These are phyloP conservation scores for Catharus bicknelli DNA, from an alignment of 2,113 vertebrate species.

Conservation along the genomic window DNA sequence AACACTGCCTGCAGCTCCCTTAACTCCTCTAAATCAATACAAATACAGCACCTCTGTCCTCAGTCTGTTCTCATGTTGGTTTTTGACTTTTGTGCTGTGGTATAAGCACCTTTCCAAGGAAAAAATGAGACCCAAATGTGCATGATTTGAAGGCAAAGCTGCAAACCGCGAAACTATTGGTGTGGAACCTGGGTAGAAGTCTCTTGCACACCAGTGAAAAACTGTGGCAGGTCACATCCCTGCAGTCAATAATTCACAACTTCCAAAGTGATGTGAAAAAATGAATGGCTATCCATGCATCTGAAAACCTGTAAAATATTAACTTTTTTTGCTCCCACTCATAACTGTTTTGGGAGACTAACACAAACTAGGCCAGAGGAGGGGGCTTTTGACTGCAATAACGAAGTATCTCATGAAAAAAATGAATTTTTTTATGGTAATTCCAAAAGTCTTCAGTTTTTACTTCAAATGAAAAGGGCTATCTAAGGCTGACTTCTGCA, in stretches of 20 bases:
- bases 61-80: neutral
- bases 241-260: conserved; percentile 27
- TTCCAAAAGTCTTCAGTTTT: neutral
- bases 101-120: conserved; percentile 18
- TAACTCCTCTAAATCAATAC: neutral
- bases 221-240: neutral
- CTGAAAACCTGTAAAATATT: conserved; percentile 13
- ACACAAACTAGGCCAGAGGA: conserved; percentile 26
- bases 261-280: neutral
- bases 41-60: neutral
- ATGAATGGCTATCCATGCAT: neutral
- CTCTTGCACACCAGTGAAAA: neutral
- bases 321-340: neutral
- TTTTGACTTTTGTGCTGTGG: neutral
- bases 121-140: neutral
- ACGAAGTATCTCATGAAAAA: neutral
- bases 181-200: neutral
- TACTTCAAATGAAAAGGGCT: neutral
- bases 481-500: neutral
- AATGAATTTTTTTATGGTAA: neutral
- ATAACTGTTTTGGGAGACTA: neutral
- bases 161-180: neutral
- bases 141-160: neutral
- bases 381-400: conserved; percentile 34
- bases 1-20: neutral